These are phyloP conservation scores for Leptatherina wallacei DNA, from an alignment of 2,797 vertebrate genomes.

Conservation along the genomic window DNA sequence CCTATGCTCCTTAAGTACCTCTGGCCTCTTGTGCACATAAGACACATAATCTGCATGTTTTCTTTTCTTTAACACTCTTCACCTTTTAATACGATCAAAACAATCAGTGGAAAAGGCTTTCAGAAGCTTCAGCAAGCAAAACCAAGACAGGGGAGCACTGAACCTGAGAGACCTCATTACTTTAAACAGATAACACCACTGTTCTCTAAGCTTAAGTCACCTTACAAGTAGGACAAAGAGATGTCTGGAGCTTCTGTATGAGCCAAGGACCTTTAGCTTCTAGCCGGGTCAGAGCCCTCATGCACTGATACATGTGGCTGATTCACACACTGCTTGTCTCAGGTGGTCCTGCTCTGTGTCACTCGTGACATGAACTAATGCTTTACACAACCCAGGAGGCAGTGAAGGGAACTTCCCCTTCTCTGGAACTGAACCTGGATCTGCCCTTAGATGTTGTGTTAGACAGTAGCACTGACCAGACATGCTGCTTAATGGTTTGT, in stretches of 20 bases:
- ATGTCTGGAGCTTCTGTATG: constrained; percentile 10
- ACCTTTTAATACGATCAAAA: constrained; percentile 63
- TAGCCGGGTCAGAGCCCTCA: constrained; percentile 1
- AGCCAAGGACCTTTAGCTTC: constrained; percentile 7
- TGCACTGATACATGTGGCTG: constrained; percentile 44
- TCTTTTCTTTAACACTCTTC: constrained; percentile 51
- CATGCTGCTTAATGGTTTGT: background rate
- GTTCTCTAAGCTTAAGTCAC: constrained; percentile 46
- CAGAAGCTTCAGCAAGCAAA: constrained; percentile 25
- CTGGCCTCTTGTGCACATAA: constrained; percentile 43
- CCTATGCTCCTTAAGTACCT: constrained; percentile 58
- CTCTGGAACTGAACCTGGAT: constrained; percentile 32
- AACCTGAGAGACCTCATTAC: constrained; percentile 56
- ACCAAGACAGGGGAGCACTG: constrained; percentile 15
- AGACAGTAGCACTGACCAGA: background rate
- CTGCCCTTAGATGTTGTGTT: constrained; percentile 28
- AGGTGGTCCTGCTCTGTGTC: constrained; percentile 64
- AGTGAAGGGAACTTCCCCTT: constrained; percentile 67
- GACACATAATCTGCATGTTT: constrained; percentile 61
- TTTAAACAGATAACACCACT: constrained; percentile 51
- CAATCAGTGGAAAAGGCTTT: constrained; percentile 56
- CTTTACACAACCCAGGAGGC: constrained; percentile 65
- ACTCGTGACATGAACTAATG: constrained; percentile 61
- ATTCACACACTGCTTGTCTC: constrained; percentile 63
- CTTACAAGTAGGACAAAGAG: constrained; percentile 33